phyloP scores from a whole-genome alignment of 2,113 vertebrate species.

The Megalops atlanticus region DNA sequence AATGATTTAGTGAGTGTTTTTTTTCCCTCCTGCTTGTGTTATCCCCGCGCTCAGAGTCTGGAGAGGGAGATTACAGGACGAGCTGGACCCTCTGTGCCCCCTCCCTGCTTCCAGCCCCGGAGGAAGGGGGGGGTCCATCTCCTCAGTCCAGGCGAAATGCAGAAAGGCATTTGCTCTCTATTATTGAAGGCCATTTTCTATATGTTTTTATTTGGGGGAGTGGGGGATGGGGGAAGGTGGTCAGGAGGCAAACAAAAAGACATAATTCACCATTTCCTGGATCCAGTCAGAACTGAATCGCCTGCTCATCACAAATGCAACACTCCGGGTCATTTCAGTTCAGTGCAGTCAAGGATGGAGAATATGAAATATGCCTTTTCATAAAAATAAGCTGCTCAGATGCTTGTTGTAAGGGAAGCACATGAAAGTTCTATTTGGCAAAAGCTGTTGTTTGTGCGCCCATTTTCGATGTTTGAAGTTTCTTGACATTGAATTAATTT shows the following conservation, averaged over 20 bases:
- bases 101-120: not conserved
- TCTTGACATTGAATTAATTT: no score
- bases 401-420: no score
- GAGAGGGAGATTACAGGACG: not conserved
- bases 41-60: not conserved
- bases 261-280: not conserved
- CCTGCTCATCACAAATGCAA: not conserved
- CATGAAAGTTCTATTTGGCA: no score
- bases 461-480: no score
- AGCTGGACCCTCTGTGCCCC: not conserved
- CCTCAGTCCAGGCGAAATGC: not conserved
- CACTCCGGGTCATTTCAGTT: not conserved
- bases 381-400: no score
- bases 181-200: not conserved
- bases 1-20: conserved; percentile 8
- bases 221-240: no score
- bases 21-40: not conserved
- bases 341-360: not conserved
- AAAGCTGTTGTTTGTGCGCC: no score
- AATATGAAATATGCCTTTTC: no score
- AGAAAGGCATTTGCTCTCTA: not conserved
- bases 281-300: not conserved
- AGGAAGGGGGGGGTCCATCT: not conserved
- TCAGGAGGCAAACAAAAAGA: not conserved
- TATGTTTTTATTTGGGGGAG: not conserved